These are phyloP conservation scores for Agapornis roseicollis DNA, from an alignment of 2,113 vertebrate genomes.

Conservation along the genomic window DNA sequence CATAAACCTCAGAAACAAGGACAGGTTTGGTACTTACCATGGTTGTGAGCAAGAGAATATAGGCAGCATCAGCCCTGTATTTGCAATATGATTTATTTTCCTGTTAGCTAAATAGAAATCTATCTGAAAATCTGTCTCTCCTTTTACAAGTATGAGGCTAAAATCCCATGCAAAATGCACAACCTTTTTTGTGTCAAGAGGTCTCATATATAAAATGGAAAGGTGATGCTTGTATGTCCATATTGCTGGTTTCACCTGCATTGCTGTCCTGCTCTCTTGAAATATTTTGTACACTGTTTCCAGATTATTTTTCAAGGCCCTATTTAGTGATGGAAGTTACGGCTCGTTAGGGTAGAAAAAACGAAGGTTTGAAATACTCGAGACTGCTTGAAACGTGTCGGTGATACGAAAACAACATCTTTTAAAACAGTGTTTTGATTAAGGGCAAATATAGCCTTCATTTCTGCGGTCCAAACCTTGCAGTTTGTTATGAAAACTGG, in stretches of 20 bases:
- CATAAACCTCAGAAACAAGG: constrained; percentile 11
- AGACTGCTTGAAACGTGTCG: not conserved
- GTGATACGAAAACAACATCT: not conserved
- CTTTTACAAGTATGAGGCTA: not conserved
- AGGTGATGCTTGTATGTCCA: not conserved
- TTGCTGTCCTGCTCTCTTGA: not conserved
- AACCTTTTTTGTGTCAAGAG: not conserved
- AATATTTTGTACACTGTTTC: not conserved
- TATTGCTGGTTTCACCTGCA: not conserved
- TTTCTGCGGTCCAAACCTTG: not conserved
- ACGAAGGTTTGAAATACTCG: not conserved
- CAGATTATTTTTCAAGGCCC: not conserved
- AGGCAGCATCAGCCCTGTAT: not conserved
- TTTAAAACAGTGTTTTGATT: constrained; percentile 8
- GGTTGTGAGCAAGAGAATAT: not conserved
- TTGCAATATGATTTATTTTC: not conserved
- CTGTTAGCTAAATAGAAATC: not conserved
- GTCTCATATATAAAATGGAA: not conserved
- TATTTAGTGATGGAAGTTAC: not conserved
- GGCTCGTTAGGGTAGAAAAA: not conserved
- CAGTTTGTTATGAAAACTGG: not conserved
- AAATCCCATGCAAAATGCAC: not conserved
- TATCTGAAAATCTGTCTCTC: not conserved
- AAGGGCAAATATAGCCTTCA: not conserved
- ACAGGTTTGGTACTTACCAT: not conserved